phyloP scores from a whole-genome alignment of 2,888 invertebrate genomes.

The Corbicula japonica region DNA sequence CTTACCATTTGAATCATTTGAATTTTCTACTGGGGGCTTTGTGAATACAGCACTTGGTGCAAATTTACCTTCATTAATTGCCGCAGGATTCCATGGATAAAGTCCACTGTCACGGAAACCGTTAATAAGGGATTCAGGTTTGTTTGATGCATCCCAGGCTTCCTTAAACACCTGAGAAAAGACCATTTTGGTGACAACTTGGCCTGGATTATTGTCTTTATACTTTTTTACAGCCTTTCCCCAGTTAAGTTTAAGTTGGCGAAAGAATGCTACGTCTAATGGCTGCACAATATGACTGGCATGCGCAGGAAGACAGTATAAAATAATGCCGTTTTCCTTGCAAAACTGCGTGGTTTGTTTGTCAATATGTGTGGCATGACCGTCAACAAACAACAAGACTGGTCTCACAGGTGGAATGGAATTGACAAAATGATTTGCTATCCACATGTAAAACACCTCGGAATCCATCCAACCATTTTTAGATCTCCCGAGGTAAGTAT shows the following conservation, averaged over 20 bases:
- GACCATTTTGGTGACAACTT: not conserved
- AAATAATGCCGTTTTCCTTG: slow-evolving; percentile 4
- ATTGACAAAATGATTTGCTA: slow-evolving; percentile 6
- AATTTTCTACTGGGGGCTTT: slow-evolving; percentile 1
- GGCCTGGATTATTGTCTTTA: slow-evolving; percentile 3
- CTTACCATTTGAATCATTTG: too few relatives aligned
- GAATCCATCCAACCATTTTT: slow-evolving; percentile 13
- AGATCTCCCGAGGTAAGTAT: slow-evolving; percentile 7
- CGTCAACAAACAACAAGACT: slow-evolving; percentile 5
- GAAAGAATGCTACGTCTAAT: slow-evolving; percentile 6
- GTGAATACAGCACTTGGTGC: slow-evolving; percentile 1
- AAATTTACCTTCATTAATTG: not conserved
- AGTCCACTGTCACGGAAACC: slow-evolving; percentile 4
- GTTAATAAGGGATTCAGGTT: not conserved
- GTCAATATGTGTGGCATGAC: slow-evolving; percentile 3
- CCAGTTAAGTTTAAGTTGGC: not conserved
- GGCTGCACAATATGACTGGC: slow-evolving; percentile 10
- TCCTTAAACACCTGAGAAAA: slow-evolving; percentile 5
- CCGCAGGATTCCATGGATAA: not conserved
- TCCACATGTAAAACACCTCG: slow-evolving; percentile 14
- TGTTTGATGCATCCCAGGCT: slow-evolving; percentile 7
- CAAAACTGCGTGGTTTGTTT: slow-evolving; percentile 1
- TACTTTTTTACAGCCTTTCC: slow-evolving; percentile 6
- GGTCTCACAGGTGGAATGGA: slow-evolving; percentile 5
- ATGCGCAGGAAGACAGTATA: slow-evolving; percentile 4